Conservation (phyloP, 1,140 invertebrate species). For the Drosophila ogumai region DNA sequence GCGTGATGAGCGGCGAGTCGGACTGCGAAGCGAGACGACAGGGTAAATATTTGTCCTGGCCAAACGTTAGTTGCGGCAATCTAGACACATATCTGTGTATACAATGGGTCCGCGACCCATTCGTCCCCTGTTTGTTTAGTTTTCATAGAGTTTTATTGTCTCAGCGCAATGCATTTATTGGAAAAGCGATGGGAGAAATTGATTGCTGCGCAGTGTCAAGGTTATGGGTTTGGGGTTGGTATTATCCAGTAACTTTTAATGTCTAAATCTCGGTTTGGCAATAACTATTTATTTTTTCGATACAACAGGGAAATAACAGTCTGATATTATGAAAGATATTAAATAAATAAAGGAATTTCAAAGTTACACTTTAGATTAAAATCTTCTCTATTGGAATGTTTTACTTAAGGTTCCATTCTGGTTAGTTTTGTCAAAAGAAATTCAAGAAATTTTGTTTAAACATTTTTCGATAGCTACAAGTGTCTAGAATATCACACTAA, state of each 20-base stretch:
- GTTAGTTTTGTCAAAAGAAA: no score
- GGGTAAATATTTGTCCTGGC: conserved; percentile 62
- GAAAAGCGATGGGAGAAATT: conserved; percentile 29
- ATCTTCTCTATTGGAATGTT: neutral
- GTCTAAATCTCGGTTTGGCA: neutral
- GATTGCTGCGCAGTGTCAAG: conserved; percentile 24
- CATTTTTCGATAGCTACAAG: no score
- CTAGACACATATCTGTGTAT: conserved; percentile 51
- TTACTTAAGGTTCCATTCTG: no score
- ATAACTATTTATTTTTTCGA: neutral
- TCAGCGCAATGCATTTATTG: conserved; percentile 51
- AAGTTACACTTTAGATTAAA: neutral
- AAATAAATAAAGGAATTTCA: neutral
- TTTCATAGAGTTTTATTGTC: conserved; percentile 55
- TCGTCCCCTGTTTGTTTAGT: conserved; percentile 26
- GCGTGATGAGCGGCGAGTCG: conserved; percentile 42
- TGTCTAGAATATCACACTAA: no score
- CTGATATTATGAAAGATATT: neutral
- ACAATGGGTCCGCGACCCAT: conserved; percentile 15
- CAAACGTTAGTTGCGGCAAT: conserved; percentile 57
- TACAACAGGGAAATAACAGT: neutral
- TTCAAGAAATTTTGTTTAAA: no score
- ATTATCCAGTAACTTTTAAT: conserved; percentile 6
- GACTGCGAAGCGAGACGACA: conserved; percentile 47
- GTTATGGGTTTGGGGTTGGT: neutral